These are phyloP conservation scores for Ophiothrix spiculata DNA, from an alignment of 35 echinoderm and acorn worm species.

Conservation along the genomic window DNA sequence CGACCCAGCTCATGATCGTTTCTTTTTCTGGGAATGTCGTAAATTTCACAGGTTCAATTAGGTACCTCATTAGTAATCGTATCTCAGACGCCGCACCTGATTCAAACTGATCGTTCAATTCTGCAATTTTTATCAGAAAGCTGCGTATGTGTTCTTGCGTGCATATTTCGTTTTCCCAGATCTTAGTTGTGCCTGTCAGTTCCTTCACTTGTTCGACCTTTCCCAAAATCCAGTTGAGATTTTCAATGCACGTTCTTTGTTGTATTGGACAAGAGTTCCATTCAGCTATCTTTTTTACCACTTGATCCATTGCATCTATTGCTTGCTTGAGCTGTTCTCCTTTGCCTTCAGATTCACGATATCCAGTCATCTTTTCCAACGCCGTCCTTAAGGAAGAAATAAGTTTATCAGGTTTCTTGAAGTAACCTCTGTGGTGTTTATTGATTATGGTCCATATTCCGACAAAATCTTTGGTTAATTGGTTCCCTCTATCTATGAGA, in stretches of 20 bases:
- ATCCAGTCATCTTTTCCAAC: too few species aligned
- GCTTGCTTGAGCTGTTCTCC: too few species aligned
- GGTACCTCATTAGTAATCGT: neutral
- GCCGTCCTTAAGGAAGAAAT: too few species aligned
- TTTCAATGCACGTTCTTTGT: constrained; percentile 20
- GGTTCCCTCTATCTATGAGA: constrained; percentile 23
- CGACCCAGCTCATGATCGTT: constrained; percentile 1
- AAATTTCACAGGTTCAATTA: neutral
- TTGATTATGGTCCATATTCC: too few species aligned
- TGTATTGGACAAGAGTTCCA: constrained; percentile 36
- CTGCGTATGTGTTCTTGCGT: neutral
- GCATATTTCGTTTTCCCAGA: constrained; percentile 9
- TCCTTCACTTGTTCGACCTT: constrained; percentile 9
- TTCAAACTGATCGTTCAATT: neutral
- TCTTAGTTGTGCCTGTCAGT: neutral
- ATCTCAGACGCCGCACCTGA: neutral
- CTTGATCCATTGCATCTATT: constrained; percentile 7
- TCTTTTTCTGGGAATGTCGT: neutral
- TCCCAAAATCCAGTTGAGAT: neutral
- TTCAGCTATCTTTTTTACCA: constrained; percentile 11
- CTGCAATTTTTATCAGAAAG: constrained; percentile 4
- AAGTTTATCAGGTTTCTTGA: too few species aligned
- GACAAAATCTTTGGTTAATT: too few species aligned
- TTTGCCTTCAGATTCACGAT: too few species aligned
- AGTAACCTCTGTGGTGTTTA: too few species aligned